Base-by-base conservation (phyloP, 2,797 vertebrate species). In the Cirrhinus molitorella region DNA sequence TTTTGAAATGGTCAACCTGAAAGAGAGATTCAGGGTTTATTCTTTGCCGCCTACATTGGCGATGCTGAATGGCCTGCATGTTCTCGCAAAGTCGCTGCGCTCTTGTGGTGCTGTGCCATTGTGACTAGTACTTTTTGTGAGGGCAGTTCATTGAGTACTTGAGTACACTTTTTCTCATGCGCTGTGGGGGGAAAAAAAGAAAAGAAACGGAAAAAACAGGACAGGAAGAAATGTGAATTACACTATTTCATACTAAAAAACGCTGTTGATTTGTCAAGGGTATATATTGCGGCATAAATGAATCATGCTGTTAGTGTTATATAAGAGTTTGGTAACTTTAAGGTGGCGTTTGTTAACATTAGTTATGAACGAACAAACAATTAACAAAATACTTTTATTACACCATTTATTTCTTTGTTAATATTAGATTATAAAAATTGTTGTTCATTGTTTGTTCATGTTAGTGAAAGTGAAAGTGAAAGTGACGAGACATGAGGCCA, bases 1-100 rank as follows among this genome's bases (percentile, higher is more conserved):
- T 82, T n/a, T 80, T 70, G 45, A 83, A 76, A 61, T 68, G 34
- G 71, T 78, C 81, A 25, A 37, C 71, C 63, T 65, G 53, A 83
- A 75, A 57, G 34, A 51, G 45, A 70, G 61, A 77, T 19, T 45
- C 23, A 28, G 81, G 63, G 37, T 17, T 55, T 53, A 37, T 76
- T 57, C 19, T 68, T 45, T 83, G 72, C 47, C 25, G 49, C 6
- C 25, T 40, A 19, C n/a, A 49, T 37, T 34, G 40, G 21, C 1
- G 9, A 59, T 61, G 79, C 16, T n/a, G 79, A 80, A 80, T 16
- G 17, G 37, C 25, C 10, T 47, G 25, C 5, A 61, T 63, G 45
- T 66, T 67, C 57, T 65, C 0, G 40, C 47, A 51, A 16, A 66
- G 28, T 34, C 47, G 5, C 63, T 53, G 63, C 23, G 65, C 49